Evolutionary conservation across 2,797 vertebrate genomes (phyloP), one percentile per base, ranked within the genome.

Genomic region (Danio kyathit): DNA sequence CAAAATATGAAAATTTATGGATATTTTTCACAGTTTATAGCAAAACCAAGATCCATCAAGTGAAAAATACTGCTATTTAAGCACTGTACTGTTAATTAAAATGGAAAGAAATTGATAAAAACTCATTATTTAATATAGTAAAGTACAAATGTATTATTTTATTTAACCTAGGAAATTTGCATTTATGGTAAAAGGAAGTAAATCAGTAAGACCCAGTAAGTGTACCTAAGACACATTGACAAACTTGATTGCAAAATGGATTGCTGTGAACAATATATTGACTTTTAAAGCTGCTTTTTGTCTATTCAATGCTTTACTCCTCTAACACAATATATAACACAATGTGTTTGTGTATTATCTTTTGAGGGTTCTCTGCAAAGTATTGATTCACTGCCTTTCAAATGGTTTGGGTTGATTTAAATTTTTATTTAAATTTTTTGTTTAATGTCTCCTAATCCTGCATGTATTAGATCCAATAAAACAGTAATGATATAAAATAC

Each of bases 171-270:
- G 29, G 29, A 29, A 3, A 29, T 29, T 11, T 0, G 4, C 19
- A 14, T 67, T 67, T 7, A 48, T 21, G 0, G 17, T 48, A 12
- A 21, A 67, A 21, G 5, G 40, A 70, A 6, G 14, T 41, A 41
- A 52, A 70, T 40, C 29, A 12, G 61, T 3, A 64, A 44, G n/a
- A 19, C 5, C n/a, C n/a, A n/a, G n/a, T 29, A 29, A 29, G 29
- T 29, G 29, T 29, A 29, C 29, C 29, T 52, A 70, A 71, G 52
- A 72, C 7, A 19, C 40, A 40, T 10, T 16, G 41, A 21, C 52
- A 59, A 3, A 44, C 54, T 21, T 73, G 70, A 72, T 46, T 73
- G 41, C 2, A 12, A 73, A 73, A 73, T 74, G 40, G 19, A 74
- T 74, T 74, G 14, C 13, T 60, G 13, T 48, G 13, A 19, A 74